Evolutionary conservation across 2,888 invertebrate species (phyloP), one percentile per base, ranked within the genome.

Genomic region (Leptinotarsa tumamoca): DNA sequence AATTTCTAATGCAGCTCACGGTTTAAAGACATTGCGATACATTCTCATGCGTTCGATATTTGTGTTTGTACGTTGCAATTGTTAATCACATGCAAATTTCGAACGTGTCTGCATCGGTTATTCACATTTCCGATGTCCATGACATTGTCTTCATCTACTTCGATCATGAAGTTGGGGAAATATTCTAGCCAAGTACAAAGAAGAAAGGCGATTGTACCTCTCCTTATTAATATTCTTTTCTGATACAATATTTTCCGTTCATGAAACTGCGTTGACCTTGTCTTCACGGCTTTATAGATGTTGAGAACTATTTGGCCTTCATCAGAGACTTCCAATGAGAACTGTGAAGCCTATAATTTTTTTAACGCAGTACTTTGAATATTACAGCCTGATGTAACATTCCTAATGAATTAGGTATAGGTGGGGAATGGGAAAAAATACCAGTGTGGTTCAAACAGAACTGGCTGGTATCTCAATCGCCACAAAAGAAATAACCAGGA

Each of bases 1-100:
- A 0, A 23, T 63, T 63, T 63, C n/a, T 7, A 63, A 63, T 63
- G 63, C 27, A 27, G 5, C 27, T 15, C 63, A 63, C 43, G 63
- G 15, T 43, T 43, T n/a, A 33, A 63, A 63, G n/a, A 63, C 63
- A 43, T 17, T 27, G 61, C 17, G 63, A 43, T 63, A 63, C 63
- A 63, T 63, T 63, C 63, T n/a, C 63, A n/a, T 27, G 63, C 63
- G 33, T 63, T 63, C 33, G 43, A 63, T 63, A 63, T 63, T 63
- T 63, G 33, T 33, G 43, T 63, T 63, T n/a, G 63, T 63, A 63
- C 43, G n/a, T 63, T 63, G 63, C 63, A 27, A 63, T 63, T 63
- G 63, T 63, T 43, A 14, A 63, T n/a, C 18, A 33, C 33, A 63
- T 63, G 63, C 63, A 63, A 63, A 63, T 63, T 63, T 43, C 10